Percentiles rank a stretch among this genome's conserved stretches.
phyloP scores from a whole-genome alignment of 1,140 invertebrate genomes.

The Paraescarpia echinospica region DNA sequence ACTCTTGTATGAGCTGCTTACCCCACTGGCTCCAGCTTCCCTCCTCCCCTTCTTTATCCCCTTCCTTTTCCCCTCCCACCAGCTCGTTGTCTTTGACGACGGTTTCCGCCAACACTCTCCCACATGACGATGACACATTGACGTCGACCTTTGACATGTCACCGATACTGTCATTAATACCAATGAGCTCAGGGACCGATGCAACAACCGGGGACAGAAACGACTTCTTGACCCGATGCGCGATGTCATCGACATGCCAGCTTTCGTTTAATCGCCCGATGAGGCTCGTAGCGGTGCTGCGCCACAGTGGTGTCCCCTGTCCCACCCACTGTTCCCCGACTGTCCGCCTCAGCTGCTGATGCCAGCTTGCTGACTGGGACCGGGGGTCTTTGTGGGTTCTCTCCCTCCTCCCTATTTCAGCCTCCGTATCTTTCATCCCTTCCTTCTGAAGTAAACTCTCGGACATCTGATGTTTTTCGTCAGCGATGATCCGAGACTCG shows the following conservation, averaged over 20 bases:
- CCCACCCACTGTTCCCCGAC: background rate
- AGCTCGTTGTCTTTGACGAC: background rate
- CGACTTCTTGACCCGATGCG: background rate
- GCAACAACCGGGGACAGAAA: background rate
- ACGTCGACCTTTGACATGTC: background rate
- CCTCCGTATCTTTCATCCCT: background rate
- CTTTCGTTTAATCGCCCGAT: background rate
- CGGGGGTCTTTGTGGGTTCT: background rate
- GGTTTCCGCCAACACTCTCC: background rate
- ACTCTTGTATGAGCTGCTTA: background rate
- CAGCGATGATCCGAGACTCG: constrained; percentile 46
- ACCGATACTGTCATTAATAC: background rate
- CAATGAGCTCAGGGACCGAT: background rate
- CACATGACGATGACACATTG: background rate
- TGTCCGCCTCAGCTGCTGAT: constrained; percentile 7
- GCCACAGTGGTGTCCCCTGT: background rate
- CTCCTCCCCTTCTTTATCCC: background rate
- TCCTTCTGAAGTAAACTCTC: constrained; percentile 25
- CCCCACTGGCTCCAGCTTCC: background rate
- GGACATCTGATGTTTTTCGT: constrained; percentile 9
- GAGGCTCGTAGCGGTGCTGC: background rate
- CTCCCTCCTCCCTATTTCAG: background rate
- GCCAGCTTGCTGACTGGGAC: constrained; percentile 15
- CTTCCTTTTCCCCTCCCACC: background rate
- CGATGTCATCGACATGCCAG: background rate